These are phyloP conservation scores for mouse (Mus musculus) DNA, from an alignment of 2,113 vertebrate species.

Conservation along the genomic window DNA sequence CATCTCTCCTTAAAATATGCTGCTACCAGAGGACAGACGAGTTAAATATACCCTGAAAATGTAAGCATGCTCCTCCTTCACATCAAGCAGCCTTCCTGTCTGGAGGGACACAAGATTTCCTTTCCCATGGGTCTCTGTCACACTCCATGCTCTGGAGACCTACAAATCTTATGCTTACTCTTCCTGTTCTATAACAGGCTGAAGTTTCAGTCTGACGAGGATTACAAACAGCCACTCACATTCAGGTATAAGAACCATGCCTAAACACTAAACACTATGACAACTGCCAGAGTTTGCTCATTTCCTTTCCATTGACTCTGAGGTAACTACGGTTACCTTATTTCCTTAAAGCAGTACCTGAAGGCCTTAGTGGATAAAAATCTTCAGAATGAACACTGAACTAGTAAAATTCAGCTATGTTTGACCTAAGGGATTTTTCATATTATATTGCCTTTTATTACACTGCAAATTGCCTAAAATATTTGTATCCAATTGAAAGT, in stretches of 20 bases:
- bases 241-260: background rate
- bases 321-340: background rate
- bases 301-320: slow-evolving; percentile 4
- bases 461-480: background rate
- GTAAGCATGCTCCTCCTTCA: background rate
- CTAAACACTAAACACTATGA: background rate
- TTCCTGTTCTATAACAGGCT: background rate
- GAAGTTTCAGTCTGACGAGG: background rate
- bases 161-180: background rate
- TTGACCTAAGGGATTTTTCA: background rate
- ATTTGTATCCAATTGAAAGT: background rate
- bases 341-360: slow-evolving; percentile 16
- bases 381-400: background rate
- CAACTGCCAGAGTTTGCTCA: background rate
- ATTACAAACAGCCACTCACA: background rate
- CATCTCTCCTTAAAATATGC: background rate
- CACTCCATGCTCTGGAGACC: background rate
- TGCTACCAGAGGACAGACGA: background rate
- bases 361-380: background rate
- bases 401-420: background rate
- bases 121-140: background rate
- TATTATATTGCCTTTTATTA: background rate
- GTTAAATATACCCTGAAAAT: background rate
- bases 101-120: background rate
- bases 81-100: background rate